Evolutionary conservation across 92 coral and sea anemone species (phyloP).

Genomic region (Anthopleura xanthogrammica): DNA sequence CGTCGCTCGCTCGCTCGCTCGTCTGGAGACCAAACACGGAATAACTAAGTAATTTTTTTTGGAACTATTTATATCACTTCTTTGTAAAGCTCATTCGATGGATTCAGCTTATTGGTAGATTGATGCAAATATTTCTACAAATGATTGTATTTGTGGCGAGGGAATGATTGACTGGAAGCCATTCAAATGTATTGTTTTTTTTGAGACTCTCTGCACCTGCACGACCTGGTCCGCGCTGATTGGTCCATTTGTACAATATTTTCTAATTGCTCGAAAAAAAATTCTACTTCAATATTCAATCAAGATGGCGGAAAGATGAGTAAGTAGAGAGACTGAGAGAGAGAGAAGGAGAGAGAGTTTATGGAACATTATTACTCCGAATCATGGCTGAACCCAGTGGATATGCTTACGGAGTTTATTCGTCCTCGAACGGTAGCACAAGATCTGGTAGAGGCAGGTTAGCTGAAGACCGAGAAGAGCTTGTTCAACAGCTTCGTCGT

Average conservation of each 20-base stretch:
- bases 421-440: conserved; percentile 74
- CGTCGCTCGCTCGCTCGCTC: background rate
- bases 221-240: conserved; percentile 27
- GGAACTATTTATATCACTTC: conserved; percentile 37
- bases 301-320: conserved; percentile 87
- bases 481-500: conserved; percentile 87
- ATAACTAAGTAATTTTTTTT: background rate
- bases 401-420: conserved; percentile 52
- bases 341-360: conserved; percentile 17
- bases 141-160: conserved; percentile 78
- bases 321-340: conserved; percentile 33
- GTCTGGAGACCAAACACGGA: conserved; percentile 1
- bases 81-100: conserved; percentile 25
- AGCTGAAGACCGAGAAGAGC: conserved; percentile 65
- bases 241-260: conserved; percentile 71
- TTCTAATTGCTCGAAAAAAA: conserved; percentile 74
- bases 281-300: conserved; percentile 71
- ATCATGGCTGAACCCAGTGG: conserved; percentile 82
- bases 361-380: conserved; percentile 44
- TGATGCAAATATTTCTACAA: conserved; percentile 51
- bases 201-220: conserved; percentile 79
- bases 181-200: conserved; percentile 65
- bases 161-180: conserved; percentile 73
- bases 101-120: conserved; percentile 34
- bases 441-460: conserved; percentile 49